These are phyloP conservation scores for Antennarius striatus DNA, from an alignment of 2,113 vertebrate genomes.

Conservation along the genomic window DNA sequence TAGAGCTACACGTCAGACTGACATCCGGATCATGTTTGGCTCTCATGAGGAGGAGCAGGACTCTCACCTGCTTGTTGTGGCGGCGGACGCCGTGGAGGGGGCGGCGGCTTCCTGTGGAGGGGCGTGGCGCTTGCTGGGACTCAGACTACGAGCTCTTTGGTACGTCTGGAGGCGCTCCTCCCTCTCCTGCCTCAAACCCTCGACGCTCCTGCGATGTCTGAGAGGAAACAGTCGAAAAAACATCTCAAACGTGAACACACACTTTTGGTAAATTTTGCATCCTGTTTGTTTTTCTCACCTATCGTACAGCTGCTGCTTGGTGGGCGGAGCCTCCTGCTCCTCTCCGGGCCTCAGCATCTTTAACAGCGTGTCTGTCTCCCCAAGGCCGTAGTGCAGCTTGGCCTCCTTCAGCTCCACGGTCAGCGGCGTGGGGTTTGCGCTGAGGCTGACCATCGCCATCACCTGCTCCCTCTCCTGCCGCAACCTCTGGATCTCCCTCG, in stretches of 20 bases:
- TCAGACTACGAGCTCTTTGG: conserved; percentile 85
- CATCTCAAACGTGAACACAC: too few species aligned
- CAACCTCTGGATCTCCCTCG: conserved; percentile 80
- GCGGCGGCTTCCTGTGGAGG: conserved; percentile 46
- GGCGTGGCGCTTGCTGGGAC: conserved; percentile 82
- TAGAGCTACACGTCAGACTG: too few species aligned
- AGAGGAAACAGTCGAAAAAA: background rate
- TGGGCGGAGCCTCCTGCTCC: conserved; percentile 59
- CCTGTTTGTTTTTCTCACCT: conserved; percentile 72
- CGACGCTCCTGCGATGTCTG: conserved; percentile 86
- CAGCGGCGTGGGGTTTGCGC: conserved; percentile 82
- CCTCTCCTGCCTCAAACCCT: conserved; percentile 81
- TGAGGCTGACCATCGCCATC: conserved; percentile 84
- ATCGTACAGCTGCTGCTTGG: conserved; percentile 82
- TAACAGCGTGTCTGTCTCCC: conserved; percentile 88
- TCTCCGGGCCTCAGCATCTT: conserved; percentile 81
- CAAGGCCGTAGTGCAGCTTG: conserved; percentile 87
- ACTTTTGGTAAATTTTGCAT: too few species aligned
- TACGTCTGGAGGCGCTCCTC: conserved; percentile 81
- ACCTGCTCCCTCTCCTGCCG: conserved; percentile 83
- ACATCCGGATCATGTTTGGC: background rate
- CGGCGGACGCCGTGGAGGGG: conserved; percentile 59
- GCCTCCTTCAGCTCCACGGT: conserved; percentile 91
- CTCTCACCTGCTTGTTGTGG: conserved; percentile 83
- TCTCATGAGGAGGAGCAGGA: background rate